Base-by-base conservation (phyloP, 2,888 invertebrate species). In the Athalia cordata region DNA sequence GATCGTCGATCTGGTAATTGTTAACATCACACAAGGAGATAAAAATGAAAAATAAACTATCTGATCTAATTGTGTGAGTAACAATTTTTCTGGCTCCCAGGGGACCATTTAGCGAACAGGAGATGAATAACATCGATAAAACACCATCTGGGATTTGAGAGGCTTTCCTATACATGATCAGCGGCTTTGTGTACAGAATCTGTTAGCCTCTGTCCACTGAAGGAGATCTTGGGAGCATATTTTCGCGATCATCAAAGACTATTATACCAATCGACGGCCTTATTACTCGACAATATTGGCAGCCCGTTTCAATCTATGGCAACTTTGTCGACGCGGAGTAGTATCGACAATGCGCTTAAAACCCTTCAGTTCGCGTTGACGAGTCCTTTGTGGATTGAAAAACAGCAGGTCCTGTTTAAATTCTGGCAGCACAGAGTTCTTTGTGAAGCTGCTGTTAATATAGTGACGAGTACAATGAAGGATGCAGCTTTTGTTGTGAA, bases 401-500 rank as follows among this genome's bases (percentile, higher is more conserved):
- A 81, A 81, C 79, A 79, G 77, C 79, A 74, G 65, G 78, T 72
- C 68, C 74, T 77, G 78, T 77, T 81, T 80, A 78, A 81, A 78
- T 82, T 77, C 79, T 64, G 62, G 75, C 74, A 67, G 49, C 52
- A 64, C 43, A 77, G 79, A 80, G 79, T 82, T 81, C 83, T 82
- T 86, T 85, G 85, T 84, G 81, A 80, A 80, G 66, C 77, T 13
- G 43, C 62, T 49, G 47, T 49, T 45, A 29, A 29, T 29, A 29
- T 29, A 29, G 29, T 29, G 29, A 59, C 45, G 62, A 72, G 79
- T 78, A 84, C 83, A 84, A 84, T 84, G 81, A 82, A 82, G 82
- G 83, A 83, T 83, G 82, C 82, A 83, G 81, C 81, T 84, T 85
- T 85, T 84, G 84, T 84, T 79, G 77, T 29, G 29, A 29, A 68